phyloP scores from a whole-genome alignment of 2,888 invertebrate genomes.

The Caenorhabditis becei region DNA sequence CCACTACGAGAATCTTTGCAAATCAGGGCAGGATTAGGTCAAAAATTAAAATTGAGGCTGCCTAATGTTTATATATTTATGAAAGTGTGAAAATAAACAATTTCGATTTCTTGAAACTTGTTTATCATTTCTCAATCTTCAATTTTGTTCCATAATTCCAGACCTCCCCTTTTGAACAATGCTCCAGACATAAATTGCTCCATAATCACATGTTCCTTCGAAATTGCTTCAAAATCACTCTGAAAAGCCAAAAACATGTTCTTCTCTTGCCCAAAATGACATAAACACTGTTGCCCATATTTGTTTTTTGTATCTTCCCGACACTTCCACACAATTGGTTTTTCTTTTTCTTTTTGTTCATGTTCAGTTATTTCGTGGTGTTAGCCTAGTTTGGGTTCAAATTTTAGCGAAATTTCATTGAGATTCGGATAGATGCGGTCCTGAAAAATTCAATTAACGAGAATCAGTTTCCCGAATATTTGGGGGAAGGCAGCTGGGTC shows the following conservation, averaged over 20 bases:
- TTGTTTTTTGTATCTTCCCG: not conserved
- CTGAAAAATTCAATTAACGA: slow-evolving; percentile 34
- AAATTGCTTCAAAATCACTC: slow-evolving; percentile 3
- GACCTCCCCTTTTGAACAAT: not conserved
- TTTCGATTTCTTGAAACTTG: too few relatives aligned
- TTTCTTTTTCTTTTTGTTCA: not conserved
- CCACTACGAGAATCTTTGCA: too few relatives aligned
- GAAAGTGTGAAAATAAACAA: too few relatives aligned
- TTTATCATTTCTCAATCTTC: too few relatives aligned
- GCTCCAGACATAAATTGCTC: not conserved
- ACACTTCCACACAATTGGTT: not conserved
- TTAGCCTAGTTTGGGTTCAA: slow-evolving; percentile 4
- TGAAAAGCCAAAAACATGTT: not conserved
- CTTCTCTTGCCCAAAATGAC: slow-evolving; percentile 10
- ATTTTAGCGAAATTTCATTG: too few relatives aligned
- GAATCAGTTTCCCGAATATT: slow-evolving; percentile 5
- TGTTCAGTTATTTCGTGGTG: slow-evolving; percentile 5
- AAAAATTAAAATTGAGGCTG: too few relatives aligned
- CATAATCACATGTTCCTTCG: not conserved
- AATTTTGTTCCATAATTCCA: not conserved
- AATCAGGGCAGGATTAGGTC: too few relatives aligned
- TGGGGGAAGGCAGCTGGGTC: slow-evolving; percentile 7
- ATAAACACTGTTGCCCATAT: slow-evolving; percentile 12
- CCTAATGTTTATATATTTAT: too few relatives aligned
- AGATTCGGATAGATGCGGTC: too few relatives aligned